Base-by-base conservation (phyloP, 35 echinoderm and acorn worm genomes). In the Heliocidaris tuberculata region DNA sequence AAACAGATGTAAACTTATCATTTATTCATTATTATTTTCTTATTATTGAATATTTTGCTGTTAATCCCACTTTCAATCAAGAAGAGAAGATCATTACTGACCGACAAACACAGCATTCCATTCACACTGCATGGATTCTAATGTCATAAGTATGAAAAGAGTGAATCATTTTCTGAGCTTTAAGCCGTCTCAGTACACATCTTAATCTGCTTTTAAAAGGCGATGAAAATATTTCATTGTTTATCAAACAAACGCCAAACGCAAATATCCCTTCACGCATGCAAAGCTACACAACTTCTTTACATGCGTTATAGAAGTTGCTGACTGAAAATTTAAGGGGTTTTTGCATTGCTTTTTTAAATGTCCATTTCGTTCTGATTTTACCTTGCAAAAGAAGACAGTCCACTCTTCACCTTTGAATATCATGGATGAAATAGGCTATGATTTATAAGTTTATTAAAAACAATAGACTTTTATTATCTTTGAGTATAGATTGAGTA, bases 201-300 rank as follows among this genome's bases (percentile, higher is more conserved):
- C 31, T 16, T 89, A 89, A 89, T 89, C 87, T 15, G 32, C 87
- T 89, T 89, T 89, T 89, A 15, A 89, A 48, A n/a, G 19, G 87
- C 19, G 87, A 89, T 89, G 87, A 27, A 89, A 89, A 89, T 89
- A 48, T 89, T 78, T 89, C 31, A 89, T 89, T 42, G 32, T 89
- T 89, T 1, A 89, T 89, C 87, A 47, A 89, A n/a, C n/a, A 89
- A 89, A 89, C 87, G 31, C 87, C 87, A 89, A 89, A 89, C 87
- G 87, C 87, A 42, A 89, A 89, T 89, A 89, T 10, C 31, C 31
- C 87, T 47, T 47, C 31, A 89, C 47, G 87, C 19, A 47, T 89
- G 19, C 86, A 0, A 6, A 5, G 7, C 86, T 87, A 30, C 29
- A 27, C 85, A 32, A 32, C 85, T 32, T 86, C 85, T 86, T 86